Percentiles rank a stretch among this genome's conserved stretches.
These are phyloP conservation scores for Carposina sasakii DNA, from an alignment of 1,140 invertebrate genomes.

Conservation along the genomic window DNA sequence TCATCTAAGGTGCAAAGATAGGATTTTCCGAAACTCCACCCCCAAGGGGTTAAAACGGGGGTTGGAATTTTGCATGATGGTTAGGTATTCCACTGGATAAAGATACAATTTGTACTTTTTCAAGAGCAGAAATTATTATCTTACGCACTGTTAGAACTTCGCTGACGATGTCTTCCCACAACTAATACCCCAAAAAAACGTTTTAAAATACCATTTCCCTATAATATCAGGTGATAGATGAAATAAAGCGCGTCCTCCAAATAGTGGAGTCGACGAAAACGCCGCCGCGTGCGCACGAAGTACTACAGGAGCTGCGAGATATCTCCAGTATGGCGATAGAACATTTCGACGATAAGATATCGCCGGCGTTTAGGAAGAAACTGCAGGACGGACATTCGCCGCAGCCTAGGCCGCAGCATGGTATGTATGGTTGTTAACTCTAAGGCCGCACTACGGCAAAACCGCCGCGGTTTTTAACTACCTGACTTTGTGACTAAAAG, in stretches of 20 bases:
- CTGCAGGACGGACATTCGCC: slow-evolving; percentile 40
- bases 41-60: no score
- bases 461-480: no score
- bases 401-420: slow-evolving; percentile 27
- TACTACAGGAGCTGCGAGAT: slow-evolving; percentile 90
- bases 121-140: background rate
- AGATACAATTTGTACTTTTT: background rate
- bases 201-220: background rate
- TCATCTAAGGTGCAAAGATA: no score
- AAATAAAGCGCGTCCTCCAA: slow-evolving; percentile 83
- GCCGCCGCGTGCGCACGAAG: slow-evolving; percentile 85
- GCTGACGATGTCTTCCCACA: background rate
- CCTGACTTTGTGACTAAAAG: no score
- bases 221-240: slow-evolving; percentile 86
- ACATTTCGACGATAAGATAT: slow-evolving; percentile 94
- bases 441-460: no score
- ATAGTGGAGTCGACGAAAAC: slow-evolving; percentile 78
- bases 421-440: no score
- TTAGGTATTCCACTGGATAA: no score
- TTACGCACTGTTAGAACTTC: background rate
- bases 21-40: no score
- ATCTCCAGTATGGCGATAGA: slow-evolving; percentile 98
- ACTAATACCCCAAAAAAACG: background rate
- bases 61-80: no score
- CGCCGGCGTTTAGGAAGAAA: slow-evolving; percentile 47